These are phyloP conservation scores for Odontocolon sp. DNA, from an alignment of 2,888 invertebrate species.

Conservation along the genomic window DNA sequence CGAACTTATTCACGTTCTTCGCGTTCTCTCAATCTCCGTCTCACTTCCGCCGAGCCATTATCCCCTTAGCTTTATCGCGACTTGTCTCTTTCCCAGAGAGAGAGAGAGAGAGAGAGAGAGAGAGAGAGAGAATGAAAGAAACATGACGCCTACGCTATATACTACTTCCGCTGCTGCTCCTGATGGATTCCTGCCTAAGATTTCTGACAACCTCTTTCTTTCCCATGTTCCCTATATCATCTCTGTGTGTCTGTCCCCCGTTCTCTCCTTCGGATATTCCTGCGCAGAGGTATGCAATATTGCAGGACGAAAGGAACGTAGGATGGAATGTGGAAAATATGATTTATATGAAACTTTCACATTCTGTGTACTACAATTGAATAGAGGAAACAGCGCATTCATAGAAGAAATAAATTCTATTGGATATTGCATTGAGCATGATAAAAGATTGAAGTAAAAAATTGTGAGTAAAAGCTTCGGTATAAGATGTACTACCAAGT, in stretches of 20 bases:
- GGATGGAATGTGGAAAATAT: constrained; percentile 27
- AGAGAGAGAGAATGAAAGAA: neutral
- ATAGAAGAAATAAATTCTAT: no score
- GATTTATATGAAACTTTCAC: constrained; percentile 10
- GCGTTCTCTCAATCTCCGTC: constrained; percentile 36
- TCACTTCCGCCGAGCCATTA: constrained; percentile 52
- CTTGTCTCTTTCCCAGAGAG: constrained; percentile 20
- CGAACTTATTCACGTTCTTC: constrained; percentile 14
- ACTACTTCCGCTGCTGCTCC: constrained; percentile 44
- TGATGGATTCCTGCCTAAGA: constrained; percentile 32
- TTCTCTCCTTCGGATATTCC: neutral
- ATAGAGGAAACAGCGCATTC: no score
- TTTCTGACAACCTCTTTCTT: constrained; percentile 30
- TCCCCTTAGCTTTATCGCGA: constrained; percentile 51
- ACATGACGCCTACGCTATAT: constrained; percentile 40
- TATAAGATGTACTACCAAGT: no score
- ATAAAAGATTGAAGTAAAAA: neutral
- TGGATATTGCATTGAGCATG: neutral
- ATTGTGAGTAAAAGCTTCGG: no score
- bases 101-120: neutral
- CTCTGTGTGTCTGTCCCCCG: constrained; percentile 20
- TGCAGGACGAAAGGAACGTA: neutral
- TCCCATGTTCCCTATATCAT: constrained; percentile 40
- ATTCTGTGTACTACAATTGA: no score
- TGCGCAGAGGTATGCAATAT: neutral